A percentile compares a stretch with the other conserved stretches of the same genome.
These are phyloP conservation scores for Operophtera brumata DNA, from an alignment of 2,888 invertebrate genomes.

Conservation along the genomic window DNA sequence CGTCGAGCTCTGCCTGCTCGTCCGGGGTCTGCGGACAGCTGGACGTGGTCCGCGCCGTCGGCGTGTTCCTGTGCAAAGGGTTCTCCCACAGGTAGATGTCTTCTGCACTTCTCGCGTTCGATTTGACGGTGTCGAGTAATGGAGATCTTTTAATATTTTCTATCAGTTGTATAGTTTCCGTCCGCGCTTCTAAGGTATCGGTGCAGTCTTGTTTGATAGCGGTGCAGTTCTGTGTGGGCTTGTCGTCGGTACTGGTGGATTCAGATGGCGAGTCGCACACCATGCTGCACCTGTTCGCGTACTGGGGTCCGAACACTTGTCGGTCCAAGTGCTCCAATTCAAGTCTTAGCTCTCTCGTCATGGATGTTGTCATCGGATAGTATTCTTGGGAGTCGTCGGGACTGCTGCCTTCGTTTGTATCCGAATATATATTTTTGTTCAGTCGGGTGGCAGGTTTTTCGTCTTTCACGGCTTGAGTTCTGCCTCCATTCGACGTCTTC, in stretches of 20 bases:
- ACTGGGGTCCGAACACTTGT: slow-evolving; percentile 86
- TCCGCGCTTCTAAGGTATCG: slow-evolving; percentile 46
- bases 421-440: slow-evolving; percentile 53
- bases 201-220: slow-evolving; percentile 49
- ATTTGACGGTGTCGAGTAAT: slow-evolving; percentile 60
- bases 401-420: slow-evolving; percentile 82
- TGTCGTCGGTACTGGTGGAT: slow-evolving; percentile 69
- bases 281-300: slow-evolving; percentile 63
- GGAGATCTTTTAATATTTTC: slow-evolving; percentile 62
- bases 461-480: slow-evolving; percentile 49
- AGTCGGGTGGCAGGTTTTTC: slow-evolving; percentile 48
- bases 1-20: slow-evolving; percentile 86
- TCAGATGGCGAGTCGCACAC: slow-evolving; percentile 71
- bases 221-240: slow-evolving; percentile 49
- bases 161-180: slow-evolving; percentile 45
- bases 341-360: slow-evolving; percentile 89
- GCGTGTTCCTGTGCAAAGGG: slow-evolving; percentile 83
- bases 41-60: slow-evolving; percentile 66
- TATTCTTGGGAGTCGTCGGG: slow-evolving; percentile 91
- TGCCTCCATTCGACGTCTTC: slow-evolving; percentile 60
- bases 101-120: slow-evolving; percentile 78
- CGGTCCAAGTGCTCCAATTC: slow-evolving; percentile 92
- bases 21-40: slow-evolving; percentile 84
- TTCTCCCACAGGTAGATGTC: slow-evolving; percentile 91
- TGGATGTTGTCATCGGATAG: slow-evolving; percentile 92